phyloP scores from a whole-genome alignment of 2,797 vertebrate species.

The Adrianichthys oophorus region DNA sequence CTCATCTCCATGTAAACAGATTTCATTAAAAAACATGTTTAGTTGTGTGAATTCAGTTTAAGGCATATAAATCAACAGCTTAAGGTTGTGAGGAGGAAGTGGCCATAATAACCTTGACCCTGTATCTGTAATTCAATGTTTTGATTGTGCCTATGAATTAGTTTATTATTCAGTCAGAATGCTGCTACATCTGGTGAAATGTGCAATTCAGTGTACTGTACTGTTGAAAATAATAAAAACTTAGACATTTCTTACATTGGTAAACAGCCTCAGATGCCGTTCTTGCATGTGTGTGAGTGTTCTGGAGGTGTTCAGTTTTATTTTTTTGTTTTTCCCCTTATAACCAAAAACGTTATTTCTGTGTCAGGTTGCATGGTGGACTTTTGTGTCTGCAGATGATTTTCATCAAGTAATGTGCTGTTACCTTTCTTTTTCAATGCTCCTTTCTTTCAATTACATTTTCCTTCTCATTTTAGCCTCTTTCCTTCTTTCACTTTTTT shows the following conservation, averaged over 20 bases:
- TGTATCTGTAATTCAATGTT: slow-evolving; percentile 67
- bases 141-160: slow-evolving; percentile 75
- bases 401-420: too few relatives aligned
- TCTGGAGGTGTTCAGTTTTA: too few relatives aligned
- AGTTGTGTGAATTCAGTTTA: slow-evolving; percentile 51
- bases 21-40: slow-evolving; percentile 21
- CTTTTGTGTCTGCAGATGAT: too few relatives aligned
- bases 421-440: too few relatives aligned
- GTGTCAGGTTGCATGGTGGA: too few relatives aligned
- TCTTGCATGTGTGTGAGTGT: slow-evolving; percentile 1
- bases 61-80: slow-evolving; percentile 74
- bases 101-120: slow-evolving; percentile 45
- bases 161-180: slow-evolving; percentile 76
- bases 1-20: slow-evolving; percentile 7
- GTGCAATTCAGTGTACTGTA: slow-evolving; percentile 83
- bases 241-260: slow-evolving; percentile 78
- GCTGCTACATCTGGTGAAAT: slow-evolving; percentile 83
- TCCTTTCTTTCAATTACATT: too few relatives aligned
- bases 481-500: too few relatives aligned
- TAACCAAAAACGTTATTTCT: too few relatives aligned
- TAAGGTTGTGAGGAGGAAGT: slow-evolving; percentile 44
- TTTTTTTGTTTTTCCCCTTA: too few relatives aligned
- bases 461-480: too few relatives aligned
- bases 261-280: slow-evolving; percentile 43
- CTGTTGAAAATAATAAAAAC: slow-evolving; percentile 80